Evolutionary conservation across 1,140 invertebrate species (phyloP), one percentile per base, ranked within the genome.

Genomic region (Hyles vespertilio): DNA sequence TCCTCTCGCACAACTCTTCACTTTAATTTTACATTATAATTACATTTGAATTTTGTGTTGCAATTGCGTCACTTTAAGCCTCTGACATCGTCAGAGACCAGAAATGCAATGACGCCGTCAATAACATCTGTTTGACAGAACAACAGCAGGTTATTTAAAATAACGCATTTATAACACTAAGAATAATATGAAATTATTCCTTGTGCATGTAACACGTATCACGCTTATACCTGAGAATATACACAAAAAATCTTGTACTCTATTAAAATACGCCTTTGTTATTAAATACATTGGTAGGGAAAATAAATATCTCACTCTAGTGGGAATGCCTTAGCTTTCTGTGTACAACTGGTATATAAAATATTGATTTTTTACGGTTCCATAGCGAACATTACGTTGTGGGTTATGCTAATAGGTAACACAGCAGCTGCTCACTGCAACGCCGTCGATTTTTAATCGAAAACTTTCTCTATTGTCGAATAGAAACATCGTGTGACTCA

Each of bases 301-400:
- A 83, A 83, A 79, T 81, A 83, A 83, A 79, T 83, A 82, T 79
- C 77, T 82, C 77, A 82, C 79, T 83, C 75, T 70, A 67, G 65
- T 69, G 61, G 63, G 77, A 79, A 74, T 80, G 70, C 36, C 68
- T 65, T 67, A 60, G 58, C 60, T 60, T 62, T 60, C 58, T 57
- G 56, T 68, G 57, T 69, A 64, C 56, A 64, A 40, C 36, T 40
- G 36, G 56, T 69, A 69, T 62, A 65, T 56, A 65, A 65, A 69
- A 69, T 65, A 69, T 65, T 46, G 48, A 32, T 56, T 57, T 61
- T 58, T 65, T 55, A 46, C 49, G 48, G 32, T 60, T 12, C 33
- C 22, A 8, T 55, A 44, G 47, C 52, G n/a, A 32, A n/a, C 12
- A 32, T 32, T 48, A 47, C 47, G 10, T 33, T 60, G 58, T 55